Evolutionary conservation across 1,140 invertebrate genomes (phyloP).

Genomic region (Capitella teleta): DNA sequence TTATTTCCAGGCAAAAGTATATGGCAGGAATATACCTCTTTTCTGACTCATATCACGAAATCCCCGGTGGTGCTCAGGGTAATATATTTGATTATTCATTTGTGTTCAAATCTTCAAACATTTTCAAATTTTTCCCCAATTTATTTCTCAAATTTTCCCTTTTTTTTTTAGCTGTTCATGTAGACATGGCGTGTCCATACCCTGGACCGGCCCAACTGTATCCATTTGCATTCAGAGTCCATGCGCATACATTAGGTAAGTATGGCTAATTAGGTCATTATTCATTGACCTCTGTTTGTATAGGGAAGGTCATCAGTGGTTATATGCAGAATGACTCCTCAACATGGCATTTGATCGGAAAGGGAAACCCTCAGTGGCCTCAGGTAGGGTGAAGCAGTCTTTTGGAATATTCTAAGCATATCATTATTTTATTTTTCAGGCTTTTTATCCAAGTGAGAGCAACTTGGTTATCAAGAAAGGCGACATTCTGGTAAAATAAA

Average conservation of each 20-base stretch:
- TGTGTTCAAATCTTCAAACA: too few species aligned
- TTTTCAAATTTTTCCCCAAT: too few species aligned
- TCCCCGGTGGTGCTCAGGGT: too few species aligned
- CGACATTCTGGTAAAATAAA: constrained; percentile 64
- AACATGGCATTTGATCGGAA: constrained; percentile 32
- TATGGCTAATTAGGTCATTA: neutral
- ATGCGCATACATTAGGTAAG: constrained; percentile 28
- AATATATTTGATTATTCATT: too few species aligned
- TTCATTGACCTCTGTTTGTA: neutral
- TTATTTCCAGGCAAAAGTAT: constrained; percentile 3
- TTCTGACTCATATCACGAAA: neutral
- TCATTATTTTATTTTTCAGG: constrained; percentile 41
- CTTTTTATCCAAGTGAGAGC: constrained; percentile 83
- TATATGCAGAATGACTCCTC: constrained; percentile 20
- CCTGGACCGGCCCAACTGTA: constrained; percentile 20
- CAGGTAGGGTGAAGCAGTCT: constrained; percentile 22
- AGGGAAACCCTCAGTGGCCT: constrained; percentile 38
- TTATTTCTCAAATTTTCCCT: too few species aligned
- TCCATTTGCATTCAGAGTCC: constrained; percentile 36
- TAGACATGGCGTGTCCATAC: constrained; percentile 23
- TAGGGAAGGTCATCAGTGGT: constrained; percentile 27
- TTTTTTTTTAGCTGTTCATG: constrained; percentile 2
- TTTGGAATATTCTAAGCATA: neutral
- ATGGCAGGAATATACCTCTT: constrained; percentile 2
- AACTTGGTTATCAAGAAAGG: constrained; percentile 48